A percentile compares a stretch with the other conserved stretches of the same genome.
These are phyloP conservation scores for Microtus pennsylvanicus DNA, from an alignment of 2,113 vertebrate species.

Conservation along the genomic window DNA sequence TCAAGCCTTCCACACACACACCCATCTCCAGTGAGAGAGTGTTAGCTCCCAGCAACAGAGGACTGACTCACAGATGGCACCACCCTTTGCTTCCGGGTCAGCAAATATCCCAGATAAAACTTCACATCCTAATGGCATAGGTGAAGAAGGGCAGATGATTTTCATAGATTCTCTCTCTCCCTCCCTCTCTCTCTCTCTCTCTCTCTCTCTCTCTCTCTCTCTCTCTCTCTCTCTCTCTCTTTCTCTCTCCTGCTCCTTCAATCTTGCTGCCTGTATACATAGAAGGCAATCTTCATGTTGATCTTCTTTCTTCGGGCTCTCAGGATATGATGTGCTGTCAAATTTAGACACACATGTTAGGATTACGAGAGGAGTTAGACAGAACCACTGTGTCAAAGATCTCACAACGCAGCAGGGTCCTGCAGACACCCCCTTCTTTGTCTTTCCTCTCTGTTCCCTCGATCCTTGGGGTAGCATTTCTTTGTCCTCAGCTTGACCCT, in stretches of 20 bases:
- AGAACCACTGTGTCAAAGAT: neutral
- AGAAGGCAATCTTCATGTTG: neutral
- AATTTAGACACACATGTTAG: neutral
- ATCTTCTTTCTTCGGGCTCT: neutral
- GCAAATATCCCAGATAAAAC: conserved; percentile 17
- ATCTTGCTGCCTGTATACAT: neutral
- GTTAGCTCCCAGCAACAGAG: neutral
- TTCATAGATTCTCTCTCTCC: neutral
- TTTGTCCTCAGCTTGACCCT: conserved; percentile 73
- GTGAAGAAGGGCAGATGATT: neutral
- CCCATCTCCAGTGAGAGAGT: neutral
- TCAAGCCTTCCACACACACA: neutral
- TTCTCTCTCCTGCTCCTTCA: neutral
- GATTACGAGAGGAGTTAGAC: neutral
- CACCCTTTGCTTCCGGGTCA: neutral
- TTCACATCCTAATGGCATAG: neutral
- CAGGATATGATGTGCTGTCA: neutral
- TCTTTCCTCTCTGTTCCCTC: conserved; percentile 15
- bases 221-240: neutral
- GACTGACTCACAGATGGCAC: conserved; percentile 17
- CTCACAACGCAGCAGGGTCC: neutral
- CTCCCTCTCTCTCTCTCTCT: neutral
- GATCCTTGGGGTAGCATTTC: neutral
- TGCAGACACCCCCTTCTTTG: neutral
- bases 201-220: too few species aligned